These are phyloP conservation scores for Gortyna flavago DNA, from an alignment of 2,888 invertebrate genomes.

Conservation along the genomic window DNA sequence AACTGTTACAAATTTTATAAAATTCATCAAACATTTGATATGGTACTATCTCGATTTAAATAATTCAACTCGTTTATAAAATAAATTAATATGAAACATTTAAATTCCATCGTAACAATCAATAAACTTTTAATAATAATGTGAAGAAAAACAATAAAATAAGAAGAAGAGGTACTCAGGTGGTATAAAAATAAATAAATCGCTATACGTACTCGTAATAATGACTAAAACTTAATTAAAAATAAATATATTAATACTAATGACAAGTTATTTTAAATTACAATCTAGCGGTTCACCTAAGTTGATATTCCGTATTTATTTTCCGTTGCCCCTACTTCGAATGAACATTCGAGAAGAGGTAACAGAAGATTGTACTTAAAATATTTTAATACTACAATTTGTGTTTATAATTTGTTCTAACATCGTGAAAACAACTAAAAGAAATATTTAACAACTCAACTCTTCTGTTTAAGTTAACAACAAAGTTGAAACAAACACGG, in stretches of 20 bases:
- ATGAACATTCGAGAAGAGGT: conserved; percentile 84
- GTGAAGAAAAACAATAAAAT: conserved; percentile 77
- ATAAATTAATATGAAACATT: conserved; percentile 64
- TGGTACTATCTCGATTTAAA: conserved; percentile 57
- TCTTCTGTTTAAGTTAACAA: conserved; percentile 41
- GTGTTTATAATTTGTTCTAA: conserved; percentile 69
- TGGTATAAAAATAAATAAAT: conserved; percentile 86
- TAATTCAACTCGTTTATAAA: conserved; percentile 53
- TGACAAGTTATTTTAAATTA: conserved; percentile 90
- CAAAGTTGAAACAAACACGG: conserved; percentile 43
- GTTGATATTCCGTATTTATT: conserved; percentile 84
- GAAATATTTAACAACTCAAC: conserved; percentile 56
- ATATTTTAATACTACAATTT: conserved; percentile 84
- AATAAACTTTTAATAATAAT: conserved; percentile 72
- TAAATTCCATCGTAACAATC: conserved; percentile 69
- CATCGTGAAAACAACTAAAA: conserved; percentile 56
- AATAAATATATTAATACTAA: conserved; percentile 90
- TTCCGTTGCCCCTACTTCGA: conserved; percentile 88
- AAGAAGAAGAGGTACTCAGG: conserved; percentile 89
- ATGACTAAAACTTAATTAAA: conserved; percentile 87
- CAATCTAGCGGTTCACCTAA: conserved; percentile 88
- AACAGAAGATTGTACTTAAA: conserved; percentile 89
- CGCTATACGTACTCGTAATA: conserved; percentile 77
- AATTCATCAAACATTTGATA: conserved; percentile 50
- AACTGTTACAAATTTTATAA: conserved; percentile 62